Evolutionary conservation across 2,888 invertebrate genomes (phyloP).

Genomic region (Stramonita haemastoma): DNA sequence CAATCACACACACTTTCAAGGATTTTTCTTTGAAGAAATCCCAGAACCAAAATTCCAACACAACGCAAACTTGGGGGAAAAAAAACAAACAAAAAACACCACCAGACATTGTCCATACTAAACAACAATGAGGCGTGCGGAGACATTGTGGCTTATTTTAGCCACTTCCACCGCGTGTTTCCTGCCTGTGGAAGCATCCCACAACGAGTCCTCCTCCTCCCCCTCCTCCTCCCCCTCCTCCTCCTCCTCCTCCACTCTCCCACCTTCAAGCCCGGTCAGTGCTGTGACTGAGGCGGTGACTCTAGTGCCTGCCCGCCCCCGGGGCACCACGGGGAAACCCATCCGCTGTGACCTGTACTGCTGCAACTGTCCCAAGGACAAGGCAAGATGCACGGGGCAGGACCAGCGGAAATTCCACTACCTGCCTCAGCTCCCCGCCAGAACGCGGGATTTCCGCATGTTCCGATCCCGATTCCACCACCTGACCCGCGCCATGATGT

Average conservation of each 20-base stretch:
- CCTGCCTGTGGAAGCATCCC: neutral
- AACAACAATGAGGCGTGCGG: neutral
- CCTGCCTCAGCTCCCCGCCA: conserved; percentile 28
- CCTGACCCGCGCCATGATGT: conserved; percentile 28
- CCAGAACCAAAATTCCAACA: neutral
- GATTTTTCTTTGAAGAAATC: neutral
- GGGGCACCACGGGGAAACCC: neutral
- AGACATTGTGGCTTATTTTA: neutral
- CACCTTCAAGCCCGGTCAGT: neutral
- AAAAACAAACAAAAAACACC: neutral
- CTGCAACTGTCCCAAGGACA: conserved; percentile 32
- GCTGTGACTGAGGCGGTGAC: neutral
- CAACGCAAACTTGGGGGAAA: neutral
- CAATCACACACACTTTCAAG: neutral
- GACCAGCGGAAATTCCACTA: neutral
- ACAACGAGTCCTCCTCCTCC: neutral
- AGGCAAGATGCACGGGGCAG: conserved; percentile 30
- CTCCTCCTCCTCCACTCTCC: neutral
- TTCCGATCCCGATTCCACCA: neutral
- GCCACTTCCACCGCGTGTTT: neutral
- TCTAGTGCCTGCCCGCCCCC: neutral
- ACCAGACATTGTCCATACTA: neutral
- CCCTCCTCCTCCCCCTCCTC: neutral
- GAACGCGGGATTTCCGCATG: conserved; percentile 38
- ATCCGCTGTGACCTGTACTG: conserved; percentile 9